Conservation (phyloP, 1,140 invertebrate species). For the Anthonomus grandis region DNA sequence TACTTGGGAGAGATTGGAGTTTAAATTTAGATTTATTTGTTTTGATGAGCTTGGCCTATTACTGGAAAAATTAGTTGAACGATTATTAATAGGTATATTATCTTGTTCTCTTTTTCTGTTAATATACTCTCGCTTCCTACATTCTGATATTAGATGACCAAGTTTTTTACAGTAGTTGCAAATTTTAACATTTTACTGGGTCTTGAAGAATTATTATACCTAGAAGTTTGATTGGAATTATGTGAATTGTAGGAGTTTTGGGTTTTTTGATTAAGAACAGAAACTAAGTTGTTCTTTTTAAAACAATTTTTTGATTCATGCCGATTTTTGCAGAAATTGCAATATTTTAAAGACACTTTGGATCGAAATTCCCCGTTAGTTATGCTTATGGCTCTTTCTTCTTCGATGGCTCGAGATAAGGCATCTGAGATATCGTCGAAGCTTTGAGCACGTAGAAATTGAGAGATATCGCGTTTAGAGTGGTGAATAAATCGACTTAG, state of each 20-base stretch:
- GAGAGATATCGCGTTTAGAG: conserved; percentile 21
- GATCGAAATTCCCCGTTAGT: conserved; percentile 5
- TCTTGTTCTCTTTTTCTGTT: conserved; percentile 10
- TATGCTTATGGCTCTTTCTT: conserved; percentile 17
- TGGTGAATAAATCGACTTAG: conserved; percentile 19
- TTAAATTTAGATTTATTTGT: too few species aligned
- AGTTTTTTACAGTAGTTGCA: conserved; percentile 29
- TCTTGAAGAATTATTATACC: too few species aligned
- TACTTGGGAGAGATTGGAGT: conserved; percentile 10
- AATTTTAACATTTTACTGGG: too few species aligned
- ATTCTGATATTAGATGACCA: conserved; percentile 30
- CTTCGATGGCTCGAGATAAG: conserved; percentile 10
- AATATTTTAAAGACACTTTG: conserved; percentile 7
- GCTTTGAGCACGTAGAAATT: conserved; percentile 7
- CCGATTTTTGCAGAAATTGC: conserved; percentile 9
- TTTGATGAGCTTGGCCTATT: background rate
- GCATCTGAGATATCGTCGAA: conserved; percentile 16
- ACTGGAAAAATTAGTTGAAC: background rate
- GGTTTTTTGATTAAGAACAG: background rate
- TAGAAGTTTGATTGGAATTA: too few species aligned
- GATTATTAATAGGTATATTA: conserved; percentile 1
- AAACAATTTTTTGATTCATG: background rate
- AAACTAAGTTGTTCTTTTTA: background rate
- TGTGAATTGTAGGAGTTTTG: background rate
- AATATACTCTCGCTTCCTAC: conserved; percentile 28